Conservation (phyloP, 2,888 invertebrate genomes). For the Carpatolechia fugitivella region DNA sequence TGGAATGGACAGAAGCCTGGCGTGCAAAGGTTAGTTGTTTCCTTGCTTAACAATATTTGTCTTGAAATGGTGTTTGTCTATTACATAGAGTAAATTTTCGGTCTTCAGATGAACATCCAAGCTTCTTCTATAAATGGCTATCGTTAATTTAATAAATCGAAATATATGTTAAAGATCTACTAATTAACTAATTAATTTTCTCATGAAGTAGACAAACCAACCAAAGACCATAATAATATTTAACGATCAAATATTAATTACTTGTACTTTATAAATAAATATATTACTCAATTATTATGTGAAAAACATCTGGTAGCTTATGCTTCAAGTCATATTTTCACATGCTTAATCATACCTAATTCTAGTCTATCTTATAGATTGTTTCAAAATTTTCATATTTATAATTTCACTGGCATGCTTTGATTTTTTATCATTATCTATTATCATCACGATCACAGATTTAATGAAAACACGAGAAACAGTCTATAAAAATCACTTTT, state of each 20-base stretch:
- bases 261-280: background rate
- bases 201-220: background rate
- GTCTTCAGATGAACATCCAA: too few relatives aligned
- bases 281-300: background rate
- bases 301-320: background rate
- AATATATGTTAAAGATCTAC: too few relatives aligned
- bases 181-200: too few relatives aligned
- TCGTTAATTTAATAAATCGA: too few relatives aligned
- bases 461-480: conserved; percentile 36
- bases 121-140: too few relatives aligned
- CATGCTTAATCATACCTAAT: conserved; percentile 33
- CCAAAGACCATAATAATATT: too few relatives aligned
- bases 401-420: conserved; percentile 41
- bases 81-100: too few relatives aligned
- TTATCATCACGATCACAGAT: background rate
- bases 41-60: background rate
- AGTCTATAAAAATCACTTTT: conserved; percentile 43
- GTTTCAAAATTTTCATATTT: conserved; percentile 48
- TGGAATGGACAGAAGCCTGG: conserved; percentile 74
- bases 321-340: conserved; percentile 28
- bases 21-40: conserved; percentile 60
- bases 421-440: conserved; percentile 18
- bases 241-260: too few relatives aligned
- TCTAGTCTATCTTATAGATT: conserved; percentile 54
- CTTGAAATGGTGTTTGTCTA: too few relatives aligned